These are phyloP conservation scores for Sebastes diploproa DNA, from an alignment of 2,797 vertebrate species.

Conservation along the genomic window DNA sequence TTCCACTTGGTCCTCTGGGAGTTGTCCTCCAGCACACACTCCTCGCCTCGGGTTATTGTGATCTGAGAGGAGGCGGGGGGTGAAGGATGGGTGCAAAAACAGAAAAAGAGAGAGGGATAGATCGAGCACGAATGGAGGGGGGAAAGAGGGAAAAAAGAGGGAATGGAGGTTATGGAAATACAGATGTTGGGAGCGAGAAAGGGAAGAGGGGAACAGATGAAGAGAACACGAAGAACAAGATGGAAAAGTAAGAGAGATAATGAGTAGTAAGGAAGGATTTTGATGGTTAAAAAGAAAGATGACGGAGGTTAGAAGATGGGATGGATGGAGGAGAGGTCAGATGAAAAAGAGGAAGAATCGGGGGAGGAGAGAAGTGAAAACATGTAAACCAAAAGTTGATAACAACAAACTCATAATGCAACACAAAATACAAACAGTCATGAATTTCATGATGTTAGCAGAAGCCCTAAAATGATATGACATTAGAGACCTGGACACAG, in stretches of 20 bases:
- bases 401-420: slow-evolving; percentile 42
- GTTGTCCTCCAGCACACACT: slow-evolving; percentile 97
- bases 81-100: neutral
- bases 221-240: neutral
- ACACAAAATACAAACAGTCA: slow-evolving; percentile 51
- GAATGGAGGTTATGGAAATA: neutral
- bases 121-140: neutral
- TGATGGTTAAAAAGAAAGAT: neutral
- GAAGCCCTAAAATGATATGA: slow-evolving; percentile 36
- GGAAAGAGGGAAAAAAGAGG: neutral
- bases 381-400: slow-evolving; percentile 49
- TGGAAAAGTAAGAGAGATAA: neutral
- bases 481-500: slow-evolving; percentile 17
- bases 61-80: slow-evolving; percentile 82
- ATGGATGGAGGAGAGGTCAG: neutral
- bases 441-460: slow-evolving; percentile 62
- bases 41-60: slow-evolving; percentile 93
- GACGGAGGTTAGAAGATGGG: neutral
- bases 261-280: neutral
- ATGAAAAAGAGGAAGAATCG: slow-evolving; percentile 6
- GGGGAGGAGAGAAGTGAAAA: slow-evolving; percentile 35
- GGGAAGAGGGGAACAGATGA: neutral
- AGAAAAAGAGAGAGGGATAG: neutral
- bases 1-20: slow-evolving; percentile 98
- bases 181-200: neutral